Evolutionary conservation across 2,113 vertebrate genomes (phyloP).

Genomic region (Semnopithecus entellus): DNA sequence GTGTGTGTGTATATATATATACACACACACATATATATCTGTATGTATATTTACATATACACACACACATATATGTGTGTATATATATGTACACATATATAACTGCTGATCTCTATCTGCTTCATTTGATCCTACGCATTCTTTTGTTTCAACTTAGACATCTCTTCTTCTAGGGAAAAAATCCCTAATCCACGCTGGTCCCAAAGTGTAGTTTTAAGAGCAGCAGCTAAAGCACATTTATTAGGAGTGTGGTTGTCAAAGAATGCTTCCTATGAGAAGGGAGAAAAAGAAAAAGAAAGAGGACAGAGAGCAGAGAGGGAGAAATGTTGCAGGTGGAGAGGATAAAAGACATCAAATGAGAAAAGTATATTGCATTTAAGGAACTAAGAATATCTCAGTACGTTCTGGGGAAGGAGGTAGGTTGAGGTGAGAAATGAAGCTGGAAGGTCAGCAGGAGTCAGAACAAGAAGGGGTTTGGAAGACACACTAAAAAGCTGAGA

Average conservation of each 20-base stretch:
- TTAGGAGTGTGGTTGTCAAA: background rate
- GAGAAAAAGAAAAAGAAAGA: background rate
- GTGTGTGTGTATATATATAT: too few relatives aligned
- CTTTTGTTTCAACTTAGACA: background rate
- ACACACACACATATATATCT: too few relatives aligned
- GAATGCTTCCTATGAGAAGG: background rate
- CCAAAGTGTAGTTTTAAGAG: background rate
- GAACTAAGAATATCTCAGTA: background rate
- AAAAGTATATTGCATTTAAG: background rate
- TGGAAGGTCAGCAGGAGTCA: background rate
- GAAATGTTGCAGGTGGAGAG: background rate
- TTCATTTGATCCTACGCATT: background rate
- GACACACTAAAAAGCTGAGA: background rate
- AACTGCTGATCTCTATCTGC: background rate
- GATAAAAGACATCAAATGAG: background rate
- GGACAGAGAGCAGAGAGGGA: background rate
- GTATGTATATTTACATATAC: accelerated
- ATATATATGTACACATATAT: too few relatives aligned
- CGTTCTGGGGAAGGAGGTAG: background rate
- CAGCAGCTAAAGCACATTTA: background rate
- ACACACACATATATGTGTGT: too few relatives aligned
- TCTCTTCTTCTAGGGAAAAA: background rate
- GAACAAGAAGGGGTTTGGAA: background rate
- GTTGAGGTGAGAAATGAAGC: background rate
- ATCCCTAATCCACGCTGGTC: background rate